Percentiles rank a stretch among this genome's conserved stretches.
phyloP scores from a whole-genome alignment of 2,797 vertebrate genomes.

The Tenualosa thibaudeaui region DNA sequence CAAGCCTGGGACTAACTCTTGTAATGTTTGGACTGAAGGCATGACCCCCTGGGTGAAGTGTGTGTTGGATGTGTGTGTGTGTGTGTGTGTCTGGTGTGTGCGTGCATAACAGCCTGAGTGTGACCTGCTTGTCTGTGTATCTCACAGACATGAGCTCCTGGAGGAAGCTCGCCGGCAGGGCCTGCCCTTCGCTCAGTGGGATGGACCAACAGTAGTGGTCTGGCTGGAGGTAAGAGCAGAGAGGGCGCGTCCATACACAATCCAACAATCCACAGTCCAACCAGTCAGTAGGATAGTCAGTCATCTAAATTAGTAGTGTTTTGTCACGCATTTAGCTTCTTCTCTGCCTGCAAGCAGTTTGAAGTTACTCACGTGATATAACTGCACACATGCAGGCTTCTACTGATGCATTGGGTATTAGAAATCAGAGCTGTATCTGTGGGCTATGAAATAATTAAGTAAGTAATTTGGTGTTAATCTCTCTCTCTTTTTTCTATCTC shows the following conservation, averaged over 20 bases:
- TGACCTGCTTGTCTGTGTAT: not conserved
- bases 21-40: constrained; percentile 11
- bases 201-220: constrained; percentile 93
- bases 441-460: not conserved
- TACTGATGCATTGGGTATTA: not conserved
- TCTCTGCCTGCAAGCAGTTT: no score
- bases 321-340: no score
- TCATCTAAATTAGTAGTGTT: not conserved
- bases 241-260: not conserved
- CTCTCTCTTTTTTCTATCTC: not conserved
- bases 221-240: constrained; percentile 89
- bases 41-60: constrained; percentile 5
- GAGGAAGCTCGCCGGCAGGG: constrained; percentile 93
- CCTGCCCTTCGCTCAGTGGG: constrained; percentile 95
- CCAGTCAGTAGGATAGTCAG: not conserved
- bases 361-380: not conserved
- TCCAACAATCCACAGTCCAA: not conserved
- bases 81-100: not conserved
- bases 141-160: constrained; percentile 86
- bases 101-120: not conserved
- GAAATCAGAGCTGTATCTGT: not conserved
- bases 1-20: constrained; percentile 21
- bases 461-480: not conserved
- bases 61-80: not conserved
- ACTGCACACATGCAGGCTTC: not conserved